Evolutionary conservation across 2,113 vertebrate genomes (phyloP), one percentile per base, ranked within the genome.

Genomic region (Spermophilus dauricus): DNA sequence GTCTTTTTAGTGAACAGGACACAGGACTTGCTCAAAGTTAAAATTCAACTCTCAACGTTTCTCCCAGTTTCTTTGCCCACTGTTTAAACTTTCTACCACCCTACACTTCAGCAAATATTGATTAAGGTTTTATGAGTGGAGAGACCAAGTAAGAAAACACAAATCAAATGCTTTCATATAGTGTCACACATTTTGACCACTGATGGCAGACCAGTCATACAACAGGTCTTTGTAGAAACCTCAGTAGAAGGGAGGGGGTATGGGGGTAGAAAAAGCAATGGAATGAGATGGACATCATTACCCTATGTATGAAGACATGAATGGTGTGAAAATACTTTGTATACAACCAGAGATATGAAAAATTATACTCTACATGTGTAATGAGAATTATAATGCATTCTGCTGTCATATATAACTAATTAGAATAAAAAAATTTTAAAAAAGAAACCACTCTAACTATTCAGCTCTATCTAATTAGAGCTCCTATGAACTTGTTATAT

Each of bases 1-100:
- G 11, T 32, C 30, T 78, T 82, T 70, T 37, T 65, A 81, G 53
- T 8, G 67, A 92, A 65, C 17, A 88, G 85, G 63, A 82, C 85
- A 94, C 90, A 91, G 14, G 39, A 56, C 76, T 94, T 85, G 14
- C 30, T 94, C 58, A 28, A 87, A 95, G 95, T 96, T 94, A 95
- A 95, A 97, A 72, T 97, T 97, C 91, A 97, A 70, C 84, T 92
- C 48, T 37, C 80, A 91, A 94, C 45, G 61, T 78, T 96, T 96
- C 80, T 96, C 78, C 70, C 56, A 89, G 94, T 86, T 91, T 67
- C 69, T 96, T 96, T 96, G 92, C 45, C 89, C 84, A 84, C 30
- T 24, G 8, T 93, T 97, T 91, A 53, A 61, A 92, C 58, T 93
- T 96, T 73, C 53, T 80, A 56, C 63, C 73, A 78, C 42, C 22